These are phyloP conservation scores for Apis florea DNA, from an alignment of 1,140 invertebrate genomes.

Conservation along the genomic window DNA sequence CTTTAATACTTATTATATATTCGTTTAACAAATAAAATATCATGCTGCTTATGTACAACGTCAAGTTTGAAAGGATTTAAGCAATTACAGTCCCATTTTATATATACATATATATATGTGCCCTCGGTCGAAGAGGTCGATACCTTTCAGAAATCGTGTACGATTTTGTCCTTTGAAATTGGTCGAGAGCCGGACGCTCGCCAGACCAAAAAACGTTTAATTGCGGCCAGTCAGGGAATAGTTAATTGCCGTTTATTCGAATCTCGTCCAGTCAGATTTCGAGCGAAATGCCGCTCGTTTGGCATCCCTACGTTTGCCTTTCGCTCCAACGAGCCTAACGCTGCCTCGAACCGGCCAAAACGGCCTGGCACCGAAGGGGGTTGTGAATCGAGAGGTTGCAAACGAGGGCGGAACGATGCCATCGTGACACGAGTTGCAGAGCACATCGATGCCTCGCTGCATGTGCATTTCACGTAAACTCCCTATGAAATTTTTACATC, in stretches of 20 bases:
- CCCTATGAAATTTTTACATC: no score
- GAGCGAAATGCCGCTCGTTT: slow-evolving; percentile 27
- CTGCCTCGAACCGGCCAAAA: slow-evolving; percentile 12
- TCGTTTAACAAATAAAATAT: no score
- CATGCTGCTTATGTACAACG: no score
- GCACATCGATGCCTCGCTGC: no score
- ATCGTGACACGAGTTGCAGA: not conserved
- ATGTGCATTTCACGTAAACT: no score
- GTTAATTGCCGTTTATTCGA: slow-evolving; percentile 56
- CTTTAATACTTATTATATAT: no score
- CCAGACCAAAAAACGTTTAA: slow-evolving; percentile 50
- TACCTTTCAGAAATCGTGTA: slow-evolving; percentile 5
- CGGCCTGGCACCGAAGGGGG: not conserved
- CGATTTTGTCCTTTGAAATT: not conserved
- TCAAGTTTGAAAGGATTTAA: no score
- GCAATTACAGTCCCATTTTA: no score
- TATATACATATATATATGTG: no score
- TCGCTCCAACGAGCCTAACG: slow-evolving; percentile 24
- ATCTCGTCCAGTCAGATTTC: slow-evolving; percentile 33
- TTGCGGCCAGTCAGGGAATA: slow-evolving; percentile 41
- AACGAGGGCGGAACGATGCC: slow-evolving; percentile 15
- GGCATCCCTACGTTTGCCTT: slow-evolving; percentile 29
- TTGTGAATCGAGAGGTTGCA: not conserved
- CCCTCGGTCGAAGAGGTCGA: not conserved
- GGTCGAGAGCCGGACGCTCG: not conserved